Evolutionary conservation across 1,140 invertebrate genomes (phyloP).

Genomic region (Halesus radiatus): DNA sequence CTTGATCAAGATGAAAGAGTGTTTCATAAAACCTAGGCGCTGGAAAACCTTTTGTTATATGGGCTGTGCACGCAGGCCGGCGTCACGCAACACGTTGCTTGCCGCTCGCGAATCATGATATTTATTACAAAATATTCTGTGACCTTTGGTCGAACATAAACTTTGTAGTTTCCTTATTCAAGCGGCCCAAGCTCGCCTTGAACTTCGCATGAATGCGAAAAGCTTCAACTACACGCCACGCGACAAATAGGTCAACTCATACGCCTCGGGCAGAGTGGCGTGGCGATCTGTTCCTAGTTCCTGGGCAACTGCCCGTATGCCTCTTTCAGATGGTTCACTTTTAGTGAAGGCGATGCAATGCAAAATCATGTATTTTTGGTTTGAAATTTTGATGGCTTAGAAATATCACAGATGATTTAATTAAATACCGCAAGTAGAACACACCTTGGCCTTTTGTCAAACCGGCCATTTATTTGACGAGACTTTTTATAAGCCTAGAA

Average conservation of each 20-base stretch:
- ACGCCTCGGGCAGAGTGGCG: background rate
- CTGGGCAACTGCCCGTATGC: no score
- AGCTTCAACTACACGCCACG: background rate
- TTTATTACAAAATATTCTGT: constrained; percentile 1
- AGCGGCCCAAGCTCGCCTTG: background rate
- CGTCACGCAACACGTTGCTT: constrained; percentile 27
- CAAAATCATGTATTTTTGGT: no score
- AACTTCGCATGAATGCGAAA: background rate
- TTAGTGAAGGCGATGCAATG: no score
- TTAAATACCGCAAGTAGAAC: no score
- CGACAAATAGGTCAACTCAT: no score
- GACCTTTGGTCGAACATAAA: constrained; percentile 2
- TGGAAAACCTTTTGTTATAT: background rate
- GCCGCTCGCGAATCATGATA: background rate
- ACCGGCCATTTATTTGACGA: no score
- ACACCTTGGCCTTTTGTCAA: no score
- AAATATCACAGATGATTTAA: no score
- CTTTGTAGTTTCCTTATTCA: constrained; percentile 10
- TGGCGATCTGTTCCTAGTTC: background rate
- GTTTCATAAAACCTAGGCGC: background rate
- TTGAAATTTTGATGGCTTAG: no score
- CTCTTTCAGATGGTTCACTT: no score
- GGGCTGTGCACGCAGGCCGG: background rate
- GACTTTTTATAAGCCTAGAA: no score
- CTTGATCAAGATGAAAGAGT: no score